These are phyloP conservation scores for Smittia sp. DNA, from an alignment of 2,888 invertebrate species.

Conservation along the genomic window DNA sequence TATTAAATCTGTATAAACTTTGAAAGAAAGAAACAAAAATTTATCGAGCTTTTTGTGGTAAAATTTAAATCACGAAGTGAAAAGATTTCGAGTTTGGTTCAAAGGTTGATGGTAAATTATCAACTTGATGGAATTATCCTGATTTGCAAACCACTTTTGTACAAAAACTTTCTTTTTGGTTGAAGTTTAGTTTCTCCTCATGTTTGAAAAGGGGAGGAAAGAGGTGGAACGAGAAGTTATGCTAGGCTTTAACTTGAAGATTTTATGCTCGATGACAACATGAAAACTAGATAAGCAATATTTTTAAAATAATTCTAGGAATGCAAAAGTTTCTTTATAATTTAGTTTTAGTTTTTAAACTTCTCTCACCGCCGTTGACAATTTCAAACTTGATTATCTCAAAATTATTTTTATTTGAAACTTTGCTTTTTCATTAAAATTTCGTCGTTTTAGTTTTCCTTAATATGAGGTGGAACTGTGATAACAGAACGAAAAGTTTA, in stretches of 20 bases:
- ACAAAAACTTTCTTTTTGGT: neutral
- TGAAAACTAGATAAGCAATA: constrained; percentile 12
- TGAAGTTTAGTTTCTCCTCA: neutral
- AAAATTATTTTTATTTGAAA: no score
- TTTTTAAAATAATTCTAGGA: neutral
- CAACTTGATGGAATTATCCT: no score
- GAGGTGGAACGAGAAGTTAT: neutral
- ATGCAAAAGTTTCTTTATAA: neutral
- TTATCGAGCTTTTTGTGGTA: constrained; percentile 36
- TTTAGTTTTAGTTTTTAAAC: no score
- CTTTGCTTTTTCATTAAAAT: no score
- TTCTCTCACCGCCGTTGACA: no score
- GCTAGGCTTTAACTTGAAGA: neutral
- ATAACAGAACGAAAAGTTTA: no score
- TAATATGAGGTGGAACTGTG: no score
- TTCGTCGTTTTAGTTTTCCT: no score
- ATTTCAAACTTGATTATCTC: no score
- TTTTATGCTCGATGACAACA: neutral
- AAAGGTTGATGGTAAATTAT: no score
- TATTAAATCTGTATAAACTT: neutral
- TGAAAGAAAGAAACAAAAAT: constrained; percentile 16
- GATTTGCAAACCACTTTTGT: no score
- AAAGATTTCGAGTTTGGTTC: no score
- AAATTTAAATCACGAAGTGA: constrained; percentile 7
- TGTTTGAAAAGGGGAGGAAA: neutral